phyloP scores from a whole-genome alignment of 2,888 invertebrate species.

The Emmelina monodactyla region DNA sequence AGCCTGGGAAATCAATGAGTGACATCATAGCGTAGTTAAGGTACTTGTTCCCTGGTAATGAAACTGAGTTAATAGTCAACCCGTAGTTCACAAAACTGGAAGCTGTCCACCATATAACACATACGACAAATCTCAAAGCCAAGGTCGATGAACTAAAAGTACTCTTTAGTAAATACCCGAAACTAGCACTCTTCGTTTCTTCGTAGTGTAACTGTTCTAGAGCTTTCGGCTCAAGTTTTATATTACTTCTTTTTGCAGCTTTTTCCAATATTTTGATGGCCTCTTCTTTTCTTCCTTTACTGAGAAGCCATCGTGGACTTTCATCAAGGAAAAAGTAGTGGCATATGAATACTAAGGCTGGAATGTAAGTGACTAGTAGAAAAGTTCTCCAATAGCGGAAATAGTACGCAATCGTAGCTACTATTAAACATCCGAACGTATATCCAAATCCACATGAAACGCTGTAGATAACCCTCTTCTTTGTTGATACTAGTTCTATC shows the following conservation, averaged over 20 bases:
- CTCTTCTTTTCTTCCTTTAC: conserved; percentile 66
- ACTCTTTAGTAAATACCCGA: conserved; percentile 26
- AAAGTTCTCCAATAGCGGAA: conserved; percentile 73
- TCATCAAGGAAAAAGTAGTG: conserved; percentile 72
- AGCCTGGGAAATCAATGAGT: conserved; percentile 66
- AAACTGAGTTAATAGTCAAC: conserved; percentile 76
- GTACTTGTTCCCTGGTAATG: conserved; percentile 78
- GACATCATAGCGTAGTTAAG: conserved; percentile 73
- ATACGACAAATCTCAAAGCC: conserved; percentile 38
- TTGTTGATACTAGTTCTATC: conserved; percentile 38
- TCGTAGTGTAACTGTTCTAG: conserved; percentile 27
- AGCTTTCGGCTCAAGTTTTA: conserved; percentile 18
- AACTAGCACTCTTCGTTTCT: conserved; percentile 24
- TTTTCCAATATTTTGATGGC: conserved; percentile 64
- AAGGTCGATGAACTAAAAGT: conserved; percentile 36
- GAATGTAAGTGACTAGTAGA: conserved; percentile 69
- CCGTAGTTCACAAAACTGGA: conserved; percentile 82
- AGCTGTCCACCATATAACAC: conserved; percentile 61
- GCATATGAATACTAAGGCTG: conserved; percentile 67
- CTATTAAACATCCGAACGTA: conserved; percentile 24
- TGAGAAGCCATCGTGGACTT: conserved; percentile 74
- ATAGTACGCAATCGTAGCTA: conserved; percentile 32
- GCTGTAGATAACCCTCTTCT: conserved; percentile 32
- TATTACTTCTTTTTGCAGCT: conserved; percentile 48
- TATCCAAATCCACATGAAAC: conserved; percentile 30